These are phyloP conservation scores for Cotesia congregata DNA, from an alignment of 2,888 invertebrate species.

Conservation along the genomic window DNA sequence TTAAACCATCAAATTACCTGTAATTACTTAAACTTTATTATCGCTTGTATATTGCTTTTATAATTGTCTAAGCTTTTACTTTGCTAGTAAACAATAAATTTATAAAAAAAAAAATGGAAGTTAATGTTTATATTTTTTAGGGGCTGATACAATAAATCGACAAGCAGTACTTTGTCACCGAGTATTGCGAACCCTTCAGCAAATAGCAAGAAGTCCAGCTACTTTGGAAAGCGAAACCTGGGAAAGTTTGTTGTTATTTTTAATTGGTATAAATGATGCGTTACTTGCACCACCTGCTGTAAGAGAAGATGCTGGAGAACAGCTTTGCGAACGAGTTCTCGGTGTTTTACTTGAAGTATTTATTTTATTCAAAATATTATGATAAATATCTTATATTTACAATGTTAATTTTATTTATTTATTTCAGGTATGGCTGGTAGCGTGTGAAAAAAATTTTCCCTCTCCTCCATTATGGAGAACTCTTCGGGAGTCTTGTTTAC, in stretches of 20 bases:
- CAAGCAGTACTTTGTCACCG: slow-evolving; percentile 95
- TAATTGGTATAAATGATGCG: slow-evolving; percentile 92
- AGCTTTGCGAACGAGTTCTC: slow-evolving; percentile 92
- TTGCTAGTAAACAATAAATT: slow-evolving; percentile 8
- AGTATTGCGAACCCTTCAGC: slow-evolving; percentile 87
- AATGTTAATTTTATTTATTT: slow-evolving; percentile 23
- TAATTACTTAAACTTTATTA: slow-evolving; percentile 49
- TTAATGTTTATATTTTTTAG: slow-evolving; percentile 69
- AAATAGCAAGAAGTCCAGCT: slow-evolving; percentile 82
- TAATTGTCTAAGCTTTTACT: slow-evolving; percentile 35
- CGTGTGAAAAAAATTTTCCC: slow-evolving; percentile 88
- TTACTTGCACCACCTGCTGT: slow-evolving; percentile 92
- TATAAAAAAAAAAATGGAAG: neutral
- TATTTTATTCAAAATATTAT: slow-evolving; percentile 59
- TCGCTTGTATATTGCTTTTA: slow-evolving; percentile 26
- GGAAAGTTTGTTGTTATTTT: slow-evolving; percentile 88
- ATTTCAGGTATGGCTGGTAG: slow-evolving; percentile 77
- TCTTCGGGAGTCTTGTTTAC: slow-evolving; percentile 89
- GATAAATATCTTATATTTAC: no score
- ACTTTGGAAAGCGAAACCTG: slow-evolving; percentile 89
- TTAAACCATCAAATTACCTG: slow-evolving; percentile 29
- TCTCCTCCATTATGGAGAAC: slow-evolving; percentile 97
- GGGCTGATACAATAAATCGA: slow-evolving; percentile 89
- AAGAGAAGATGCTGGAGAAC: slow-evolving; percentile 95
- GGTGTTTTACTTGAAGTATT: slow-evolving; percentile 92